Conservation (phyloP, 2,113 vertebrate species). For the Etheostoma spectabile region DNA sequence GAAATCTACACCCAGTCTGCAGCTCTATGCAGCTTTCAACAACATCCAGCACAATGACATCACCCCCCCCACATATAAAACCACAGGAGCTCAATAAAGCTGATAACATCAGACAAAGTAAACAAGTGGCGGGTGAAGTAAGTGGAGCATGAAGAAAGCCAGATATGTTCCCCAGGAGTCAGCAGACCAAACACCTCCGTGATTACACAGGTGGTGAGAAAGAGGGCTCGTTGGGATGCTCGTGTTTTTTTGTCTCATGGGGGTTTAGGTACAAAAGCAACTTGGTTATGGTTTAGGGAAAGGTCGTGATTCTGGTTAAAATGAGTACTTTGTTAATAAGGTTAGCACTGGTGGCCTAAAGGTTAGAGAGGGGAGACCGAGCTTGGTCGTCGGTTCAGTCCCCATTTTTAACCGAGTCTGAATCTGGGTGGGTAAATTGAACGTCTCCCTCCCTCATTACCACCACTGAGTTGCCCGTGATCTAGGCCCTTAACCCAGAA, state of each 20-base stretch:
- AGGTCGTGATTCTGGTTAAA: too few relatives aligned
- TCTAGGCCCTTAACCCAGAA: background rate
- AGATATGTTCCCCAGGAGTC: background rate
- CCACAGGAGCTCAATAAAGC: background rate
- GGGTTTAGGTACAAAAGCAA: background rate
- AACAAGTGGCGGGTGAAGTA: conserved; percentile 5
- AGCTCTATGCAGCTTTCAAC: background rate
- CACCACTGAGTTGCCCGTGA: background rate
- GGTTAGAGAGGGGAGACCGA: background rate
- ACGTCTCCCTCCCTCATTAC: background rate
- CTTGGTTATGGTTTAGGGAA: background rate
- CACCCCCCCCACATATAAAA: background rate
- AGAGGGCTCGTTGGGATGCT: background rate
- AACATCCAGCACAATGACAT: conserved; percentile 8
- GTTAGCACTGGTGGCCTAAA: background rate
- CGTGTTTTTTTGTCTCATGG: background rate
- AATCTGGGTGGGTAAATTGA: too few relatives aligned
- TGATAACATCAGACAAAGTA: conserved; percentile 20
- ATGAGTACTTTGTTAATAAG: too few relatives aligned
- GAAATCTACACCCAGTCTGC: background rate
- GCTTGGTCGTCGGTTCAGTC: too few relatives aligned
- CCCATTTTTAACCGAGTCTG: too few relatives aligned
- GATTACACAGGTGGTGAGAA: background rate
- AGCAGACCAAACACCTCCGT: background rate
- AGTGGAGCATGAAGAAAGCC: background rate